Conservation (phyloP, 2,888 invertebrate species). For the Sycophila texana region DNA sequence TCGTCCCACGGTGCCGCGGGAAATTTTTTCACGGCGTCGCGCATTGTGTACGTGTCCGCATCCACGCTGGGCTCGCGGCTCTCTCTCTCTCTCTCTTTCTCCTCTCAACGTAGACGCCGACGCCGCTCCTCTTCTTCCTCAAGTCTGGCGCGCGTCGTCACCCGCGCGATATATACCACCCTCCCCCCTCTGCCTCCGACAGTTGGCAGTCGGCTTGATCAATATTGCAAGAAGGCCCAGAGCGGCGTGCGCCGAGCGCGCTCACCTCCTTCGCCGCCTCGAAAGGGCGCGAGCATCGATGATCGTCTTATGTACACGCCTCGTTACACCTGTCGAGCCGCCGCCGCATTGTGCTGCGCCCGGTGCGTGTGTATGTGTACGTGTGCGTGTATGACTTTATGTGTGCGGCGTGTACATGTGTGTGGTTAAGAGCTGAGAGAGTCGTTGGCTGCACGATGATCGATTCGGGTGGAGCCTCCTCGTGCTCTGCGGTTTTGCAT, state of each 20-base stretch:
- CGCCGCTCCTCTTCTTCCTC: constrained; percentile 1
- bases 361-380: too few relatives aligned
- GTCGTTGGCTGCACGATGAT: too few relatives aligned
- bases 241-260: not conserved
- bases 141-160: not conserved
- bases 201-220: constrained; percentile 64
- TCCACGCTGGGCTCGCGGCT: not conserved
- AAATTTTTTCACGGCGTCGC: not conserved
- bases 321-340: too few relatives aligned
- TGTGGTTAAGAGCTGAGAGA: too few relatives aligned
- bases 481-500: too few relatives aligned
- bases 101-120: not conserved
- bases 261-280: not conserved
- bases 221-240: constrained; percentile 62
- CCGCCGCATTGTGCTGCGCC: too few relatives aligned
- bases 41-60: not conserved
- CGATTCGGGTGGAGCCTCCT: too few relatives aligned
- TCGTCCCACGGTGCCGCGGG: not conserved
- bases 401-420: too few relatives aligned
- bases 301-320: too few relatives aligned
- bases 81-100: not conserved
- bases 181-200: constrained; percentile 31
- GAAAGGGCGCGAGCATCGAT: not conserved
- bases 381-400: too few relatives aligned
- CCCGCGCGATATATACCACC: constrained; percentile 1